These are phyloP conservation scores for Osmerus eperlanus DNA, from an alignment of 2,113 vertebrate species.

Conservation along the genomic window DNA sequence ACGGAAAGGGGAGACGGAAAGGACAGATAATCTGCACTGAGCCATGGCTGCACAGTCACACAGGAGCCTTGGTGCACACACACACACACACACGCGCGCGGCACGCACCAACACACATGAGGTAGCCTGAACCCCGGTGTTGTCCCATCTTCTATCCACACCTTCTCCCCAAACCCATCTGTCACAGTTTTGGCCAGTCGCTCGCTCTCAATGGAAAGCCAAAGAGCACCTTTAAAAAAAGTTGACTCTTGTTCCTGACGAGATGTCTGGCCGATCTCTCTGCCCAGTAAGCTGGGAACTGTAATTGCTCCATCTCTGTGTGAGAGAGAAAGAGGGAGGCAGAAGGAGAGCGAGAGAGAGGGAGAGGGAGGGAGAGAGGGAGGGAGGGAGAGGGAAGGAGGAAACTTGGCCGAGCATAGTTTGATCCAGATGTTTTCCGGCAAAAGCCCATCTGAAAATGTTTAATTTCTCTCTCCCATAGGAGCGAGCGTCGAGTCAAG, in stretches of 20 bases:
- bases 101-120: not conserved
- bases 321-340: not conserved
- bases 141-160: not conserved
- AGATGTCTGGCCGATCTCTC: constrained; percentile 20
- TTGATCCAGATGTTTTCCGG: constrained; percentile 60
- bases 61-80: not conserved
- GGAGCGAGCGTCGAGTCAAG: constrained; percentile 51
- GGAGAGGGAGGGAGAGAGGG: not conserved
- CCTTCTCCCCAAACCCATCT: not conserved
- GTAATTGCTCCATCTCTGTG: constrained; percentile 37
- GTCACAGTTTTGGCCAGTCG: not conserved
- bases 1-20: not conserved
- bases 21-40: constrained; percentile 14
- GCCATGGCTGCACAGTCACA: constrained; percentile 7
- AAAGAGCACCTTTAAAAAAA: not conserved
- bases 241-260: constrained; percentile 2
- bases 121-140: not conserved
- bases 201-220: not conserved
- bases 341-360: not conserved
- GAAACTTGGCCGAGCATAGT: constrained; percentile 41
- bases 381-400: not conserved
- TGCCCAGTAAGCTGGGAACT: constrained; percentile 17
- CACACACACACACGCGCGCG: not conserved
- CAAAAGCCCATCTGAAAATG: constrained; percentile 60
- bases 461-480: constrained; percentile 59